Evolutionary conservation across 2,888 invertebrate species (phyloP).

Genomic region (Augiades crinisus): DNA sequence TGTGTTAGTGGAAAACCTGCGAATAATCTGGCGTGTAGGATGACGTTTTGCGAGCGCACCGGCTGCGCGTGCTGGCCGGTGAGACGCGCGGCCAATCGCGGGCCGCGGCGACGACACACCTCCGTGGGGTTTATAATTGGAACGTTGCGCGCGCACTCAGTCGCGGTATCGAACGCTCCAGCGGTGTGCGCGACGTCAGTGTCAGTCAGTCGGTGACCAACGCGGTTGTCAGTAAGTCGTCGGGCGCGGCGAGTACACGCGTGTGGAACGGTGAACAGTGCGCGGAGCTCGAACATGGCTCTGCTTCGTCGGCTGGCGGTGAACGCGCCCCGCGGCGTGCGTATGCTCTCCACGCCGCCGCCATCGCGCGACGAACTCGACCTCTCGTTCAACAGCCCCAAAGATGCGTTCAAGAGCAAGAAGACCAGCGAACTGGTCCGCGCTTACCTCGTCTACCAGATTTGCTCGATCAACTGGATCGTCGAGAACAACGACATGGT

Average conservation of each 20-base stretch:
- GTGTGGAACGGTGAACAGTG: slow-evolving; percentile 51
- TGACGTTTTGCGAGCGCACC: slow-evolving; percentile 30
- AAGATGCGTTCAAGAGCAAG: slow-evolving; percentile 97
- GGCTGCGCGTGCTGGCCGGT: slow-evolving; percentile 40
- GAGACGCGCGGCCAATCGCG: slow-evolving; percentile 51
- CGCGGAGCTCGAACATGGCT: slow-evolving; percentile 68
- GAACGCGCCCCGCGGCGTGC: slow-evolving; percentile 58
- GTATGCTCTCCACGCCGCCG: slow-evolving; percentile 52
- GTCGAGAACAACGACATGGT: slow-evolving; percentile 97
- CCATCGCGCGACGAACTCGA: slow-evolving; percentile 86
- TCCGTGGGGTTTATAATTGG: slow-evolving; percentile 72
- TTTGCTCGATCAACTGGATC: slow-evolving; percentile 93
- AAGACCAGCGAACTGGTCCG: slow-evolving; percentile 95
- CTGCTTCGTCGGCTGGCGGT: slow-evolving; percentile 68
- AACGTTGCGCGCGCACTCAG: slow-evolving; percentile 70
- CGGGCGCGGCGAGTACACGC: slow-evolving; percentile 50
- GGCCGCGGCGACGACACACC: slow-evolving; percentile 63
- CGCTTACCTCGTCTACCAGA: slow-evolving; percentile 94
- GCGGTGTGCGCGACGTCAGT: slow-evolving; percentile 53
- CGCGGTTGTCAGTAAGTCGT: slow-evolving; percentile 45
- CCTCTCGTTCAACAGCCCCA: slow-evolving; percentile 92
- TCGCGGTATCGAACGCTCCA: slow-evolving; percentile 66
- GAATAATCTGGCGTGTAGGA: slow-evolving; percentile 6
- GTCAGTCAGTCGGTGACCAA: slow-evolving; percentile 49
- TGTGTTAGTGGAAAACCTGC: slow-evolving; percentile 17